These are phyloP conservation scores for Hoplodrina ambigua DNA, from an alignment of 2,888 invertebrate genomes.

Conservation along the genomic window DNA sequence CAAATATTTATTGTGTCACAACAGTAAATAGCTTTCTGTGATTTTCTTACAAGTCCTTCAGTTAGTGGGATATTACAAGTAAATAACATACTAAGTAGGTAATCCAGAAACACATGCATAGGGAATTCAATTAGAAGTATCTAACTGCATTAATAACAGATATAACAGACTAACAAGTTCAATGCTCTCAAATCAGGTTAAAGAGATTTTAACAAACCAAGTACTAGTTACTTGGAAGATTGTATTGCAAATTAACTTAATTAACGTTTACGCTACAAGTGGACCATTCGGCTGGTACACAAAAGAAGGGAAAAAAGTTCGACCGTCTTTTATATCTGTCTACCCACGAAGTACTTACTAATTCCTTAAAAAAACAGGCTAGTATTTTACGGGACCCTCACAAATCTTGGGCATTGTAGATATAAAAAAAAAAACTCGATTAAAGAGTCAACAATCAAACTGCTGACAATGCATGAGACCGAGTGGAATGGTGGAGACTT, in stretches of 20 bases:
- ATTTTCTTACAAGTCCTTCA: not conserved
- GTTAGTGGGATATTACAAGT: not conserved
- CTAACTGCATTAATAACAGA: slow-evolving; percentile 8
- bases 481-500: slow-evolving; percentile 17
- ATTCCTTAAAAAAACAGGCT: slow-evolving; percentile 2
- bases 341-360: not conserved
- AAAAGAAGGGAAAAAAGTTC: slow-evolving; percentile 4
- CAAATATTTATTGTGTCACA: not conserved
- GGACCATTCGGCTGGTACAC: slow-evolving; percentile 4
- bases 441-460: slow-evolving; percentile 26
- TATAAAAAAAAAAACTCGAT: slow-evolving; percentile 10
- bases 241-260: slow-evolving; percentile 38
- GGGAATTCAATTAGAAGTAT: not conserved
- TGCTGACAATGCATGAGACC: slow-evolving; percentile 17
- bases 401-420: slow-evolving; percentile 7
- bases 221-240: slow-evolving; percentile 19
- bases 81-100: not conserved
- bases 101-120: not conserved
- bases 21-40: not conserved
- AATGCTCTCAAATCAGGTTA: slow-evolving; percentile 21
- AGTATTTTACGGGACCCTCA: not conserved
- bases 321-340: slow-evolving; percentile 30
- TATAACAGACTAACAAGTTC: slow-evolving; percentile 1
- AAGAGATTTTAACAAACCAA: slow-evolving; percentile 18
- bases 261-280: slow-evolving; percentile 22